Evolutionary conservation across 2,888 invertebrate species (phyloP).

Genomic region (Coremacera marginata): DNA sequence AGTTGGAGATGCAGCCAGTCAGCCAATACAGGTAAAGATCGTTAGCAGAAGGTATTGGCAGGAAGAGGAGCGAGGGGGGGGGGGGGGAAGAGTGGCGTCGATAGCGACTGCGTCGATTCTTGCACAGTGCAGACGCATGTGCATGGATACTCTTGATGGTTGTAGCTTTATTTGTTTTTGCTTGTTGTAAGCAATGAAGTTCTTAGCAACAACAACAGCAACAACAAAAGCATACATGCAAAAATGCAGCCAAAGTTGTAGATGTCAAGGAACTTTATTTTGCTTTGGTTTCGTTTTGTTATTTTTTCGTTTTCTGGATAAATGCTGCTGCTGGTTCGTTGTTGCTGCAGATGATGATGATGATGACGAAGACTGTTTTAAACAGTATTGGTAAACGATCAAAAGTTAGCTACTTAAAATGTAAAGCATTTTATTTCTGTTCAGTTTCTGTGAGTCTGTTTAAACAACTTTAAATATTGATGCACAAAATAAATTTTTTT

Average conservation of each 20-base stretch:
- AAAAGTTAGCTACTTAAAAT: neutral
- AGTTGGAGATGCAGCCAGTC: neutral
- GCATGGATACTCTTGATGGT: neutral
- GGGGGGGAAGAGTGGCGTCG: neutral
- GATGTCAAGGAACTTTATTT: constrained; percentile 47
- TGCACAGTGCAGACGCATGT: neutral
- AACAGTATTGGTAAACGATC: constrained; percentile 13
- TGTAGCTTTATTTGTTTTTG: constrained; percentile 13
- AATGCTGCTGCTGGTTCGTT: neutral
- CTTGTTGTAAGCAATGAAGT: constrained; percentile 11
- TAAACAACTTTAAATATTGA: no score
- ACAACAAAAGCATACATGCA: constrained; percentile 17
- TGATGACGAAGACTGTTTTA: neutral
- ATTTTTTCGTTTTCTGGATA: neutral
- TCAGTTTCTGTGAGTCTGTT: no score
- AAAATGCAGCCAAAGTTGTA: constrained; percentile 33
- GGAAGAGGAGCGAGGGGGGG: neutral
- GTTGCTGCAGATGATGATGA: neutral
- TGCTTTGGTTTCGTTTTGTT: constrained; percentile 36
- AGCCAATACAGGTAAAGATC: constrained; percentile 14
- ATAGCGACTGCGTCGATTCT: neutral
- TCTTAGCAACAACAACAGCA: constrained; percentile 23
- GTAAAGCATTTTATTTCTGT: neutral
- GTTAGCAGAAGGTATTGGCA: constrained; percentile 6
- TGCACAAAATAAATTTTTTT: no score